phyloP scores from a whole-genome alignment of 2,113 vertebrate genomes.

The Donacobius atricapilla region DNA sequence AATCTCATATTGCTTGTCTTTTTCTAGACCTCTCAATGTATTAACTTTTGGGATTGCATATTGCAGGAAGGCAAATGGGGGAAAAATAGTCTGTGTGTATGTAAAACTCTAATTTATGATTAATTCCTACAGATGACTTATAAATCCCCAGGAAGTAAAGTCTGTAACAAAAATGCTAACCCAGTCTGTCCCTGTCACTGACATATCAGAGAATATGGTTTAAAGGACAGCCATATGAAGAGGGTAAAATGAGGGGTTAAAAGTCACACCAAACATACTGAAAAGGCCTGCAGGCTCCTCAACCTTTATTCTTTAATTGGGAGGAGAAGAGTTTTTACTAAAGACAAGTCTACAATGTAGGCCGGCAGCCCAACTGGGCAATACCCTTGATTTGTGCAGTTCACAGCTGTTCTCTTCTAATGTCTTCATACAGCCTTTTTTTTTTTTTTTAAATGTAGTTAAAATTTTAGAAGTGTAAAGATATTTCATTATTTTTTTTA shows the following conservation, averaged over 20 bases:
- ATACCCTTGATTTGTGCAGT: constrained; percentile 73
- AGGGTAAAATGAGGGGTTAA: constrained; percentile 69
- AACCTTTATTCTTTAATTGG: constrained; percentile 79
- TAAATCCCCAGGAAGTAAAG: background rate
- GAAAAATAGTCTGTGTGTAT: background rate
- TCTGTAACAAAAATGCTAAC: constrained; percentile 18
- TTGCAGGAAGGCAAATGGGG: background rate
- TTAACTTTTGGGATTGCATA: background rate
- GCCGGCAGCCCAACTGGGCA: constrained; percentile 76
- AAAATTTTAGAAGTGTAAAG: constrained; percentile 69
- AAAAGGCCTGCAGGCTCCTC: constrained; percentile 68
- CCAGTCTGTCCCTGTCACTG: constrained; percentile 36
- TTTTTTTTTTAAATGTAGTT: constrained; percentile 51
- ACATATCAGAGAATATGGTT: background rate
- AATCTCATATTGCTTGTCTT: fast-evolving
- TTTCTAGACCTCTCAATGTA: background rate
- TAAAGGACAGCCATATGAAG: constrained; percentile 57
- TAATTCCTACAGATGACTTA: constrained; percentile 13
- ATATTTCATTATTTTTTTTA: constrained; percentile 75
- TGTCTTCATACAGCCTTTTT: constrained; percentile 45
- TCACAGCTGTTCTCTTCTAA: constrained; percentile 65
- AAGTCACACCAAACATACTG: constrained; percentile 71
- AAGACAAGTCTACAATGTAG: constrained; percentile 76
- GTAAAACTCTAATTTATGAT: background rate
- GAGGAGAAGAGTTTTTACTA: constrained; percentile 72